Conservation (phyloP, 2,888 invertebrate species). For the Alloscopus bannaensis region DNA sequence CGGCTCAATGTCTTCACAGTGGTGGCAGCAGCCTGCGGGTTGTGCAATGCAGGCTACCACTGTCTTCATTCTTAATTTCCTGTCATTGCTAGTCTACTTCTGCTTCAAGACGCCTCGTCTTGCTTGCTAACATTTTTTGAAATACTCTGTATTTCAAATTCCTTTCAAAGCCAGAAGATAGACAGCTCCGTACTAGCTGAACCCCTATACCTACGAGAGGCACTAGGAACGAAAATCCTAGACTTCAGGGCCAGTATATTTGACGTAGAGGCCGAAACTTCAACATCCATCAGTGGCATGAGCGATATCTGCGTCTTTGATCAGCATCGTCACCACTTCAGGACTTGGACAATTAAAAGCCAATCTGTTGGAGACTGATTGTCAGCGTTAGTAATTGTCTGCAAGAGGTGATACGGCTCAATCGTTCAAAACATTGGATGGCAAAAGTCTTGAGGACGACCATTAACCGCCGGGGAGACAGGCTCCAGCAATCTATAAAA, state of each 20-base stretch:
- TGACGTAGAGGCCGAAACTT: neutral
- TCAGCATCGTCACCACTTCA: conserved; percentile 30
- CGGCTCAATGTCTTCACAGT: too few relatives aligned
- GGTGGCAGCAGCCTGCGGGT: conserved; percentile 47
- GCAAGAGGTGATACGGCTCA: conserved; percentile 7
- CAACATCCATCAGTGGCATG: neutral
- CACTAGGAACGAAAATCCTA: conserved; percentile 59
- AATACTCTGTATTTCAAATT: too few relatives aligned
- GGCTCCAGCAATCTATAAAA: conserved; percentile 44
- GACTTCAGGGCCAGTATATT: conserved; percentile 41
- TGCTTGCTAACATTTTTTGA: too few relatives aligned
- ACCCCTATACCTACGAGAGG: conserved; percentile 26
- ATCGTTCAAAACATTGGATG: neutral
- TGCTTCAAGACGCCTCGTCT: too few relatives aligned
- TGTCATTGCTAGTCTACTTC: too few relatives aligned
- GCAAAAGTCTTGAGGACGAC: conserved; percentile 17
- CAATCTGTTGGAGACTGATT: conserved; percentile 18
- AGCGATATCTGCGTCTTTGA: conserved; percentile 23
- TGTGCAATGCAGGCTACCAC: conserved; percentile 51
- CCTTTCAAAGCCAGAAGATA: too few relatives aligned
- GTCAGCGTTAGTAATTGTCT: conserved; percentile 1
- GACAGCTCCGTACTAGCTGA: too few relatives aligned
- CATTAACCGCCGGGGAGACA: conserved; percentile 39
- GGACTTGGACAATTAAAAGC: conserved; percentile 1
- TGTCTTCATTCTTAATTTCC: too few relatives aligned